These are phyloP conservation scores for Gnathonemus longibarbis DNA, from an alignment of 2,113 vertebrate species.

Conservation along the genomic window DNA sequence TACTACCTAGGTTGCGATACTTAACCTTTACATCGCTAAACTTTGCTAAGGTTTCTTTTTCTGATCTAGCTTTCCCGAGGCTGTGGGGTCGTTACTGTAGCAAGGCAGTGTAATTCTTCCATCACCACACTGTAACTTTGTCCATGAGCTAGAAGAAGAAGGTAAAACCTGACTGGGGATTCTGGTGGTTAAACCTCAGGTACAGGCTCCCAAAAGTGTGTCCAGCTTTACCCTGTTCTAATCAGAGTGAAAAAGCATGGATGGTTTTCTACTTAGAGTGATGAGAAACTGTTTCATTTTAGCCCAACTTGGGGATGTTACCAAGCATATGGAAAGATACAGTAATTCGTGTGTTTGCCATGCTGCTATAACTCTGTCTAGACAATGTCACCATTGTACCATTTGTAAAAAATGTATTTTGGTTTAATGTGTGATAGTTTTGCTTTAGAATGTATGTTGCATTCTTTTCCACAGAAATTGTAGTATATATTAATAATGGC, in stretches of 20 bases:
- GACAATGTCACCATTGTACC: not conserved
- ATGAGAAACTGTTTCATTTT: not conserved
- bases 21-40: not conserved
- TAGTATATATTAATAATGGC: not conserved
- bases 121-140: not conserved
- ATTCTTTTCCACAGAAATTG: not conserved
- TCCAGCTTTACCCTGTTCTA: not conserved
- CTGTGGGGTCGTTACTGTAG: not conserved
- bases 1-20: not conserved
- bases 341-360: not conserved
- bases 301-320: not conserved
- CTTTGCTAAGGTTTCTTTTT: not conserved
- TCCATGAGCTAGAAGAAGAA: not conserved
- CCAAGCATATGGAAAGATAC: not conserved
- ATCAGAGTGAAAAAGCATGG: not conserved
- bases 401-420: not conserved
- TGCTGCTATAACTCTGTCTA: not conserved
- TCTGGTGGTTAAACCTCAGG: not conserved
- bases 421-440: not conserved
- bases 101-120: not conserved
- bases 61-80: not conserved
- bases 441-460: not conserved
- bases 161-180: not conserved
- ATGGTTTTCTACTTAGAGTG: not conserved
- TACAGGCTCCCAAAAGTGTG: not conserved